These are phyloP conservation scores for Halichondria panicea DNA, from an alignment of 37 sponge, comb jelly and placozoan species.

Conservation along the genomic window DNA sequence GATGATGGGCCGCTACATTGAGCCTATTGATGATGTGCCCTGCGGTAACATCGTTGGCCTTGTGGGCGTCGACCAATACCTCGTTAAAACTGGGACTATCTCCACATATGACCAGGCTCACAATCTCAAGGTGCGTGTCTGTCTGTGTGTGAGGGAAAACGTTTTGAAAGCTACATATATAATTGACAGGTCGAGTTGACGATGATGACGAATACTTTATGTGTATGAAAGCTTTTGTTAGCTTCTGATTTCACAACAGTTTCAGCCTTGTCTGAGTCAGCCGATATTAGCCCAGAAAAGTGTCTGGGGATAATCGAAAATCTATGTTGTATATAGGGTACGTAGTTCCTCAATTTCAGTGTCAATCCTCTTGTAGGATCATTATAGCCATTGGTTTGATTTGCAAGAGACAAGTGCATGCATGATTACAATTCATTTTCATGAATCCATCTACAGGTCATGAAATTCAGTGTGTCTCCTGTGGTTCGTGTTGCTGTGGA, in stretches of 20 bases:
- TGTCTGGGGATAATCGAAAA: too few species aligned
- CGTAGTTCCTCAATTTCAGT: background rate
- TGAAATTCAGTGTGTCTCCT: slow-evolving; percentile 99
- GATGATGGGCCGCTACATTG: slow-evolving; percentile 98
- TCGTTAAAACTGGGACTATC: slow-evolving; percentile 99
- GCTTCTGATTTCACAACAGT: too few species aligned
- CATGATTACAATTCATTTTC: too few species aligned
- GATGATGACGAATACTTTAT: background rate
- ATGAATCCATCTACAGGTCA: slow-evolving; percentile 49
- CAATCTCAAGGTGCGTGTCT: slow-evolving; percentile 80
- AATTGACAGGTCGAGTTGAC: background rate
- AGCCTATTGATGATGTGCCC: slow-evolving; percentile 98
- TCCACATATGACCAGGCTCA: slow-evolving; percentile 96
- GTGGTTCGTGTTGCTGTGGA: slow-evolving; percentile 99
- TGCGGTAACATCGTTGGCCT: slow-evolving; percentile 99
- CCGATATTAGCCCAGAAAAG: too few species aligned
- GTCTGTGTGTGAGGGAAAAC: background rate
- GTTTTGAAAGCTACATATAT: background rate
- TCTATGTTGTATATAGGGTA: too few species aligned
- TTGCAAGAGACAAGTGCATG: too few species aligned
- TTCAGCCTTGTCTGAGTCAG: too few species aligned
- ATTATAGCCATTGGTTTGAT: too few species aligned
- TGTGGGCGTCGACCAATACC: slow-evolving; percentile 99
- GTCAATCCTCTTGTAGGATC: background rate
- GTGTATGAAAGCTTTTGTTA: too few species aligned